These are phyloP conservation scores for Caenorhabditis sp. DNA, from an alignment of 2,888 invertebrate genomes.

Conservation along the genomic window DNA sequence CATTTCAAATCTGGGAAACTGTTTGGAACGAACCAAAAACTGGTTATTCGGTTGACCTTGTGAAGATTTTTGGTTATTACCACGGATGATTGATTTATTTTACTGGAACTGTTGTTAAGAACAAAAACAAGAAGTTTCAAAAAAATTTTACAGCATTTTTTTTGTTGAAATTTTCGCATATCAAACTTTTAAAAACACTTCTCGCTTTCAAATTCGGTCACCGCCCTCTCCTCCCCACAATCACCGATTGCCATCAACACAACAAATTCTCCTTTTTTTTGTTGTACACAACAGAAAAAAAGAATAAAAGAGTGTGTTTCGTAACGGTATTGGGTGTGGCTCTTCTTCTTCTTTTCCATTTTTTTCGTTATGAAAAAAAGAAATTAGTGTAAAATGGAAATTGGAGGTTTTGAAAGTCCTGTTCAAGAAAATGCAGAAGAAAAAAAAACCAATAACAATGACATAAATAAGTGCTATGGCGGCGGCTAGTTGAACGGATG, in stretches of 20 bases:
- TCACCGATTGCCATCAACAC: constrained; percentile 1
- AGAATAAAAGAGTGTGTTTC: not conserved
- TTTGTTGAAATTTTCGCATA: not conserved
- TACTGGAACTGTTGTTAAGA: too few species aligned
- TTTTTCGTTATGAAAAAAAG: too few species aligned
- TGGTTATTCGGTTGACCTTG: not conserved
- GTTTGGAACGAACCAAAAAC: too few species aligned
- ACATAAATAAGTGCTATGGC: too few species aligned
- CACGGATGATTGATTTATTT: not conserved
- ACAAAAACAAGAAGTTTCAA: too few species aligned
- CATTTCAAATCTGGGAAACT: too few species aligned
- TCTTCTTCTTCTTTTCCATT: not conserved
- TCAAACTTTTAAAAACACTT: too few species aligned
- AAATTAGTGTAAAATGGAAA: not conserved
- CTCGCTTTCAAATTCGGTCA: not conserved
- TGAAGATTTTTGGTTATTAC: constrained; percentile 1
- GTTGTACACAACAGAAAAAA: not conserved
- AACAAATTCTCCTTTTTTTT: not conserved
- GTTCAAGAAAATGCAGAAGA: not conserved
- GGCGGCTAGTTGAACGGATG: too few species aligned
- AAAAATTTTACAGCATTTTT: too few species aligned
- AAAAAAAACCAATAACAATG: not conserved
- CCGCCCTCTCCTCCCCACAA: not conserved
- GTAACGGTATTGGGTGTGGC: not conserved
- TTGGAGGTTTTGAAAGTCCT: not conserved